Conservation (phyloP, 2,797 vertebrate species). For the Halcyon leucocephala region DNA sequence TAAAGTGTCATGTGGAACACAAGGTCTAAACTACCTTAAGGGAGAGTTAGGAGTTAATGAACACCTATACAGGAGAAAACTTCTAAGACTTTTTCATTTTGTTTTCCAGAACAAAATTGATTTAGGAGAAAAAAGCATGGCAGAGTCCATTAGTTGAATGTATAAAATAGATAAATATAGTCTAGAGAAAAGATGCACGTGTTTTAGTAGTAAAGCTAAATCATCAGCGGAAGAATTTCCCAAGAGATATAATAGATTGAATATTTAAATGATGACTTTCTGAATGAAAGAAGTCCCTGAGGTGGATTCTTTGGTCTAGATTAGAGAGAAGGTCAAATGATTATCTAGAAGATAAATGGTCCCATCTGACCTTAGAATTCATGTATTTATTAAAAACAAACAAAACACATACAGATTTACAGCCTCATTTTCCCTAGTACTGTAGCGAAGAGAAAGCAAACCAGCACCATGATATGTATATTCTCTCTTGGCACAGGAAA, state of each 20-base stretch:
- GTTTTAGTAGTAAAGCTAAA: background rate
- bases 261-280: conserved; percentile 23
- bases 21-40: background rate
- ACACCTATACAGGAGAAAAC: background rate
- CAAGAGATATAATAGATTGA: background rate
- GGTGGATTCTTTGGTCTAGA: background rate
- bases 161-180: background rate
- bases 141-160: background rate
- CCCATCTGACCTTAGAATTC: background rate
- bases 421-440: background rate
- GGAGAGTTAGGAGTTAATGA: background rate
- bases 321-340: conserved; percentile 7
- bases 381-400: conserved; percentile 29
- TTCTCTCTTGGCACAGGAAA: background rate
- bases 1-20: background rate
- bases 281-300: background rate
- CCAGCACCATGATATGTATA: rapidly evolving
- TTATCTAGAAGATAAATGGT: conserved; percentile 13
- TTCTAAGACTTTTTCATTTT: background rate
- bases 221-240: background rate
- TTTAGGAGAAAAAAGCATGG: background rate
- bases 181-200: background rate
- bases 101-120: background rate
- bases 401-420: background rate
- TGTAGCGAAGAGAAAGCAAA: background rate